A percentile compares a stretch with the other conserved stretches of the same genome.
phyloP scores from a whole-genome alignment of 2,797 vertebrate genomes.

The Balearica regulorum region DNA sequence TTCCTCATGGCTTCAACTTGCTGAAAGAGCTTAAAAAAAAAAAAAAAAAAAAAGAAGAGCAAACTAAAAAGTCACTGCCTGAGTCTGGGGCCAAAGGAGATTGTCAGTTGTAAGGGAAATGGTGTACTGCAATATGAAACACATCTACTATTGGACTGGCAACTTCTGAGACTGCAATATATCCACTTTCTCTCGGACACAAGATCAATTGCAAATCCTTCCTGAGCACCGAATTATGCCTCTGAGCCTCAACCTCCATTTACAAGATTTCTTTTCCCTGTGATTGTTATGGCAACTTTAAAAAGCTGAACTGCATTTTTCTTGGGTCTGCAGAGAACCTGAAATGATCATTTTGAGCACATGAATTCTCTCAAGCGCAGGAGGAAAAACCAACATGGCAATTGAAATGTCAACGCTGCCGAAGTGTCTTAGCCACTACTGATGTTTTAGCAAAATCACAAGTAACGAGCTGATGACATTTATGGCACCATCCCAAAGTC shows the following conservation, averaged over 20 bases:
- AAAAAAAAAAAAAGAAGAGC: no score
- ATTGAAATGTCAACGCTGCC: background rate
- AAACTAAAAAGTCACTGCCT: background rate
- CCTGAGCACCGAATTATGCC: background rate
- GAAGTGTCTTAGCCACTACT: background rate
- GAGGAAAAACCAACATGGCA: background rate
- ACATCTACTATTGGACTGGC: background rate
- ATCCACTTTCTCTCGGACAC: background rate
- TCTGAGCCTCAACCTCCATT: background rate
- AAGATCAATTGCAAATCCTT: background rate
- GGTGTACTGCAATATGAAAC: background rate
- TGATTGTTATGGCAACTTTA: background rate
- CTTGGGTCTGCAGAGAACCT: background rate
- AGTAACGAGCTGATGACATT: background rate
- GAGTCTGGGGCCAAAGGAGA: background rate
- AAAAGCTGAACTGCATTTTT: background rate
- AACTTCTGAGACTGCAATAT: background rate
- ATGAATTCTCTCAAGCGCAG: background rate
- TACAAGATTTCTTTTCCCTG: background rate
- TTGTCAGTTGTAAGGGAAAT: background rate
- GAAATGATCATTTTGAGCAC: background rate
- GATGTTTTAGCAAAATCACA: background rate
- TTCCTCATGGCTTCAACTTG: background rate
- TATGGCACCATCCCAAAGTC: background rate
- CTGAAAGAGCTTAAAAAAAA: background rate